These are phyloP conservation scores for Drosophila antonietae DNA, from an alignment of 2,888 invertebrate genomes.

Conservation along the genomic window DNA sequence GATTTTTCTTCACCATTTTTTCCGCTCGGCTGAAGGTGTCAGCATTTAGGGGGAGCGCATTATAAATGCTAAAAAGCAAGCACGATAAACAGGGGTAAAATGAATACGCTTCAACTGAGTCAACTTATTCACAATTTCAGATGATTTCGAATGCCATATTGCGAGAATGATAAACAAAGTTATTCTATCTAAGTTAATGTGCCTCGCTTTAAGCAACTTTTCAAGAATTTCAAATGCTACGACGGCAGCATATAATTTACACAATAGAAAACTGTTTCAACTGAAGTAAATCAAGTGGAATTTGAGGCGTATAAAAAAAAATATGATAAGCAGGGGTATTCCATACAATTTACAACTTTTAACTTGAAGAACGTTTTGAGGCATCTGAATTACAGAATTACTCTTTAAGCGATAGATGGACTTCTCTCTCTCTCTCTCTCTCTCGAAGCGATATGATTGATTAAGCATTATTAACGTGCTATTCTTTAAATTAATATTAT, in stretches of 20 bases:
- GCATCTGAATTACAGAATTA: too few relatives aligned
- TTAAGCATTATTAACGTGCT: too few relatives aligned
- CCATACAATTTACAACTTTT: background rate
- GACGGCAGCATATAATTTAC: background rate
- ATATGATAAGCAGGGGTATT: background rate
- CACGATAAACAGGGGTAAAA: constrained; percentile 4
- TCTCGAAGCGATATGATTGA: too few relatives aligned
- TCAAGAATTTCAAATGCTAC: background rate
- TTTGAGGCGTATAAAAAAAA: background rate
- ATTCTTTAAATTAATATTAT: too few relatives aligned
- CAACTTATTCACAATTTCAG: background rate
- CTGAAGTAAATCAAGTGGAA: background rate
- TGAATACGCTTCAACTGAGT: background rate
- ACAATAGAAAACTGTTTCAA: background rate
- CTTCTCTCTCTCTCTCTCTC: too few relatives aligned
- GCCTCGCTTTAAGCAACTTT: background rate
- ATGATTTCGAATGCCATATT: background rate
- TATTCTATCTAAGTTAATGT: background rate
- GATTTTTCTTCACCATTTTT: constrained; percentile 31
- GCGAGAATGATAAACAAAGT: background rate
- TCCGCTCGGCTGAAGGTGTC: constrained; percentile 32
- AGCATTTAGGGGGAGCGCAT: constrained; percentile 6
- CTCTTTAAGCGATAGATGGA: too few relatives aligned
- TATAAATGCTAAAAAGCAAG: constrained; percentile 14
- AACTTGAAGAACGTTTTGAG: background rate